Conservation (phyloP, 2,113 vertebrate species). For the Pseudorectes ferrugineus region DNA sequence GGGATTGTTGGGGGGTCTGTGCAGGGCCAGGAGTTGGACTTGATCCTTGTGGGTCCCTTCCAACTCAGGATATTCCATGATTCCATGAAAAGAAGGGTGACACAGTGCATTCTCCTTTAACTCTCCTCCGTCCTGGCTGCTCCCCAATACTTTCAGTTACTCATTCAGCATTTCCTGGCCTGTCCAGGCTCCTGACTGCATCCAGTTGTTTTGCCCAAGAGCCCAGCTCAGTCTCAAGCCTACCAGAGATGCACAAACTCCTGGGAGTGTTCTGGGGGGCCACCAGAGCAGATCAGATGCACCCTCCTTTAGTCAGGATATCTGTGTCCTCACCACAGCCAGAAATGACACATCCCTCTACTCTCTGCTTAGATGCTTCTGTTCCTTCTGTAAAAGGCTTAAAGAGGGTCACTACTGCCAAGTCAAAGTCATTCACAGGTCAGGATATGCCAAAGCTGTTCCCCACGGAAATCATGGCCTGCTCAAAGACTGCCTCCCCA, state of each 20-base stretch:
- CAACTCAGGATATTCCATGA: neutral
- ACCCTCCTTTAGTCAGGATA: neutral
- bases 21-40: neutral
- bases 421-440: neutral
- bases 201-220: neutral
- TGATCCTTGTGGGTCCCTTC: neutral
- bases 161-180: neutral
- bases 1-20: neutral
- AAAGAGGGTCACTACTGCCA: neutral
- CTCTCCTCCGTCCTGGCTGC: neutral
- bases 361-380: neutral
- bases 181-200: neutral
- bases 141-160: neutral
- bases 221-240: neutral
- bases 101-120: neutral
- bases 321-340: neutral
- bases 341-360: neutral
- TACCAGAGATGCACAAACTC: neutral
- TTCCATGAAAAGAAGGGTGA: neutral
- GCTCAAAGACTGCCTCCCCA: neutral
- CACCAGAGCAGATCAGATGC: neutral
- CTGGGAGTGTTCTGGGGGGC: neutral
- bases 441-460: neutral
- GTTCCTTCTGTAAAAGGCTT: neutral
- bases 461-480: neutral